These are phyloP conservation scores for Acrossocheilus fasciatus DNA, from an alignment of 2,797 vertebrate species.

Conservation along the genomic window DNA sequence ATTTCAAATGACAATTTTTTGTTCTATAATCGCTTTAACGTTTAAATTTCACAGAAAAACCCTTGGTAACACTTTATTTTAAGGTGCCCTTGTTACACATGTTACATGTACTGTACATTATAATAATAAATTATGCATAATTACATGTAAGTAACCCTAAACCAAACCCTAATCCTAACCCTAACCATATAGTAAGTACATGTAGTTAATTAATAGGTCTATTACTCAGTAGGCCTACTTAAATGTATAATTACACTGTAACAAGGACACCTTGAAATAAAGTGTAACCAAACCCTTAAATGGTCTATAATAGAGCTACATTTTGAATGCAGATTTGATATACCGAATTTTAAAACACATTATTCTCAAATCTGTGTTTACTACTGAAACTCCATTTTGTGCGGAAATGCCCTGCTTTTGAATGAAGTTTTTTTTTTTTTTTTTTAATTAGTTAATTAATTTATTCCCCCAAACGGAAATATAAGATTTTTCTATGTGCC, in stretches of 20 bases:
- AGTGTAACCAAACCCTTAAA: background rate
- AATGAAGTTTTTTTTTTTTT: no score
- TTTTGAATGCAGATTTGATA: background rate
- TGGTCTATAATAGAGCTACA: background rate
- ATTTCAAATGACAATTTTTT: background rate
- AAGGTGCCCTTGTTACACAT: background rate
- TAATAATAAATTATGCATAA: background rate
- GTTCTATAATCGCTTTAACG: background rate
- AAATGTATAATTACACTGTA: no score
- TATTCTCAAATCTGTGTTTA: background rate
- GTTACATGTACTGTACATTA: background rate
- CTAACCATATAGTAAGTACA: background rate
- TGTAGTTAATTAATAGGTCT: background rate
- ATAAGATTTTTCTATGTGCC: background rate
- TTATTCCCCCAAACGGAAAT: background rate
- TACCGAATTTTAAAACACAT: background rate
- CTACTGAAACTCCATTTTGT: background rate
- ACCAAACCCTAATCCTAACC: background rate
- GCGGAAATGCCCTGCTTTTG: background rate
- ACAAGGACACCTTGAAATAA: background rate
- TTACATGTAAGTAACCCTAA: background rate
- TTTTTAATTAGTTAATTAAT: background rate
- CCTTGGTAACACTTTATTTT: background rate
- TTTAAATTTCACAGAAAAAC: background rate
- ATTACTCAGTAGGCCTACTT: no score